A percentile compares a stretch with the other conserved stretches of the same genome.
These are phyloP conservation scores for Liasis olivaceus DNA, from an alignment of 2,797 vertebrate genomes.

Conservation along the genomic window DNA sequence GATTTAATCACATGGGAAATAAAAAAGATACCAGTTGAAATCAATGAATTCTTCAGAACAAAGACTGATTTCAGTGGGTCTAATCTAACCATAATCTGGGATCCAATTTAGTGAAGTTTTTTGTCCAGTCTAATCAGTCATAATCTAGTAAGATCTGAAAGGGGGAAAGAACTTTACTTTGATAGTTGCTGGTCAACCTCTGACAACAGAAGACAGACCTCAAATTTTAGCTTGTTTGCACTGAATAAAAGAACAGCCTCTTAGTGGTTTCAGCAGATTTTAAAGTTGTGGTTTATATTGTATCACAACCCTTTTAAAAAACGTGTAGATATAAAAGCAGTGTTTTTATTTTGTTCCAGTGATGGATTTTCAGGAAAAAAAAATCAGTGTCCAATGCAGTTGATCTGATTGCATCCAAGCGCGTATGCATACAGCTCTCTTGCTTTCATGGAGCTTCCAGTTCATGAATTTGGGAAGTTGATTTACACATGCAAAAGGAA, in stretches of 20 bases:
- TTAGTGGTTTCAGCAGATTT: neutral
- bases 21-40: neutral
- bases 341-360: slow-evolving; percentile 1
- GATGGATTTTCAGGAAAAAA: neutral
- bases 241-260: neutral
- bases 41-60: neutral
- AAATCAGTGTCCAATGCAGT: neutral
- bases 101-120: neutral
- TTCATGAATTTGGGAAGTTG: neutral
- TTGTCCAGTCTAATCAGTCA: neutral
- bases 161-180: neutral
- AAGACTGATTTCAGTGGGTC: neutral
- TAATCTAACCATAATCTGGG: neutral
- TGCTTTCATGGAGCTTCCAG: neutral
- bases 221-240: neutral
- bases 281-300: neutral
- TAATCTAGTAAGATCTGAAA: rapidly evolving
- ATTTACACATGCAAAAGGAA: neutral
- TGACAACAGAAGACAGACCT: neutral
- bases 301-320: neutral
- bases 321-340: neutral
- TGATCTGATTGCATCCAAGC: neutral
- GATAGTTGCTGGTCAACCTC: neutral
- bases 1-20: neutral
- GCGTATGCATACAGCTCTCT: neutral